Evolutionary conservation across 2,888 invertebrate species (phyloP).

Genomic region (Drosophila bunnanda): DNA sequence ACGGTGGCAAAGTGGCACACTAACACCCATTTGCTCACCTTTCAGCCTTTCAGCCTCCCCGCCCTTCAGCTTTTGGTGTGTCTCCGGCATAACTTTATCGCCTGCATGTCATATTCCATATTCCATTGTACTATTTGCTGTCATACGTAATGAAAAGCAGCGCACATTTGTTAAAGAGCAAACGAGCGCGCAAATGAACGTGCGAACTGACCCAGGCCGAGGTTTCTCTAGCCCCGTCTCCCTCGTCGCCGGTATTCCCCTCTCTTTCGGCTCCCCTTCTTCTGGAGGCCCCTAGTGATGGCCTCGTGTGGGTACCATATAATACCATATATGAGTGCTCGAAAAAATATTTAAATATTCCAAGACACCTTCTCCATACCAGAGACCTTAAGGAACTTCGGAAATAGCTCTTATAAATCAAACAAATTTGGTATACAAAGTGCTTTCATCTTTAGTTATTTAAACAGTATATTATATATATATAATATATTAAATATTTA

Average conservation of each 20-base stretch:
- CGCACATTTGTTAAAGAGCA: constrained; percentile 72
- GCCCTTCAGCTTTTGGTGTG: constrained; percentile 42
- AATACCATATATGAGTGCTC: background rate
- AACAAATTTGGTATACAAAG: no score
- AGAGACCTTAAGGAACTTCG: background rate
- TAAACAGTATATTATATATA: no score
- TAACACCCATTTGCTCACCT: constrained; percentile 78
- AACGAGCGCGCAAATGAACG: constrained; percentile 73
- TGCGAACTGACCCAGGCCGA: constrained; percentile 74
- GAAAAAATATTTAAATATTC: background rate
- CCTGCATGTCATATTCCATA: constrained; percentile 79
- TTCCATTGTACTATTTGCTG: constrained; percentile 76
- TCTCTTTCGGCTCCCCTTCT: constrained; percentile 1
- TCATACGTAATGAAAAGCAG: constrained; percentile 72
- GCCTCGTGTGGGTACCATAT: background rate
- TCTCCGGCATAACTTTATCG: constrained; percentile 76
- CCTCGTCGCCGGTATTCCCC: background rate
- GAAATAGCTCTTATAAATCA: background rate
- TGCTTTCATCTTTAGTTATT: no score
- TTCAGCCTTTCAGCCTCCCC: constrained; percentile 56
- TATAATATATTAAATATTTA: no score
- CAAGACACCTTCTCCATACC: background rate
- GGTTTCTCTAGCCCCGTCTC: constrained; percentile 12
- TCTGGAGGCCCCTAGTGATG: constrained; percentile 19
- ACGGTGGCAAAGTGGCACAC: constrained; percentile 56